Conservation (phyloP, 1,140 invertebrate species). For the Drosophila nigromelanica region DNA sequence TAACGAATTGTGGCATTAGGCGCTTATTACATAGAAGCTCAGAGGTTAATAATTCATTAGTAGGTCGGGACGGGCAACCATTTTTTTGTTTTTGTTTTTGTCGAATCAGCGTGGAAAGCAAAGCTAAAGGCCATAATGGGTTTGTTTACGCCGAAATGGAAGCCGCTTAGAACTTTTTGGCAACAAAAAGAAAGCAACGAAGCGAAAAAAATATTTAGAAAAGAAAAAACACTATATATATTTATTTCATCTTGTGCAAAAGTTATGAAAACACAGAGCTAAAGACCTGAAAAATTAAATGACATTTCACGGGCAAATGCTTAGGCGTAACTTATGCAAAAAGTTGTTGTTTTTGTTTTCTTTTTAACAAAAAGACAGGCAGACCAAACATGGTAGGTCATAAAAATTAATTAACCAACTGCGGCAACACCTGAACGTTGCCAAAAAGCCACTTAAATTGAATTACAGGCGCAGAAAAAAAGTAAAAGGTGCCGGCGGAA, state of each 20-base stretch:
- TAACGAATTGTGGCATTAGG: conserved; percentile 66
- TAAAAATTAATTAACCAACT: conserved; percentile 70
- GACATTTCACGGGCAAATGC: conserved; percentile 30
- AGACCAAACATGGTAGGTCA: conserved; percentile 29
- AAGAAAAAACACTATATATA: conserved; percentile 4
- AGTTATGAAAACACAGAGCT: conserved; percentile 50
- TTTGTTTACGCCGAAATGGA: conserved; percentile 60
- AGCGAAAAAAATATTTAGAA: conserved; percentile 26
- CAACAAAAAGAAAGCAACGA: conserved; percentile 35
- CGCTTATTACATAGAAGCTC: conserved; percentile 40
- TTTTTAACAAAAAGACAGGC: not conserved
- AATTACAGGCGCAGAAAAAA: conserved; percentile 51
- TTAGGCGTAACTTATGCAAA: conserved; percentile 13
- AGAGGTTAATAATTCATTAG: conserved; percentile 64
- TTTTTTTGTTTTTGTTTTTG: conserved; percentile 4
- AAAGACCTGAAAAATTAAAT: conserved; percentile 44
- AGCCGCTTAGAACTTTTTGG: conserved; percentile 17
- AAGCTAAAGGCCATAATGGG: conserved; percentile 63
- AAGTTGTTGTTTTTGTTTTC: not conserved
- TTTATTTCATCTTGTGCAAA: conserved; percentile 15
- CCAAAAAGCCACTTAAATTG: conserved; percentile 59
- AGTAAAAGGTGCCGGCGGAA: conserved; percentile 67
- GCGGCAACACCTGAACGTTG: conserved; percentile 50
- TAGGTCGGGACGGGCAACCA: conserved; percentile 20
- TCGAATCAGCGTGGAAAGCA: conserved; percentile 34